Base-by-base conservation (phyloP, 2,888 invertebrate species). In the Papilio elwesi region DNA sequence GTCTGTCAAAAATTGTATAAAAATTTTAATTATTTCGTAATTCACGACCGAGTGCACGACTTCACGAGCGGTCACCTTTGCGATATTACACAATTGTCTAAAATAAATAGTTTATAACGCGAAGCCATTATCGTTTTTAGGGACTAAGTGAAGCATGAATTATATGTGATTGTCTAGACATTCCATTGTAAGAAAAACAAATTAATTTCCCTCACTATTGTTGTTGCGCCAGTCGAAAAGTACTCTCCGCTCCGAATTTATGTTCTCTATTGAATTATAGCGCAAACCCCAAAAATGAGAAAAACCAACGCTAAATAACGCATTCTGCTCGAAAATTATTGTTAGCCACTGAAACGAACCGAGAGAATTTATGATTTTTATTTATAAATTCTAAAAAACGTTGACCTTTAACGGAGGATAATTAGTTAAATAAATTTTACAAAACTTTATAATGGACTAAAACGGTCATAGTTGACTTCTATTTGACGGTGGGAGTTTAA, bases 121-220 rank as follows among this genome's bases (percentile, higher is more conserved):
- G 82, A 72, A 79, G 82, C 91, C 90, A 91, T 93, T 92, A 92
- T 82, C 26, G 26, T 26, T 26, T 26, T 26, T 26, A 26, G 26
- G 66, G 66, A 85, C 91, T 93, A 92, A 93, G 92, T 90, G 90
- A 91, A 91, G 90, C 88, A 88, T 91, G 92, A 93, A 90, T 90
- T 92, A 93, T 92, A 88, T 82, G 85, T 87, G 87, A 86, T 91
- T 90, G 93, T 93, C 93, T 93, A 93, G 93, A 93, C 93, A 85
- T 82, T 80, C 90, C 86, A 90, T 93, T 92, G 92, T 93, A 87
- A 90, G 92, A 91, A 93, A 92, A 93, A 92, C 91, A 93, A 92
- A 92, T 92, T 92, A 92, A 92, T 91, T 88, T 87, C 85, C 86
- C 87, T 82, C 83, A 69, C 89, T 86, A 90, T 88, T 85, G 90